Percentiles rank a stretch among this genome's conserved stretches.
Conservation (phyloP, 2,113 vertebrate genomes). For the Caloenas nicobarica region DNA sequence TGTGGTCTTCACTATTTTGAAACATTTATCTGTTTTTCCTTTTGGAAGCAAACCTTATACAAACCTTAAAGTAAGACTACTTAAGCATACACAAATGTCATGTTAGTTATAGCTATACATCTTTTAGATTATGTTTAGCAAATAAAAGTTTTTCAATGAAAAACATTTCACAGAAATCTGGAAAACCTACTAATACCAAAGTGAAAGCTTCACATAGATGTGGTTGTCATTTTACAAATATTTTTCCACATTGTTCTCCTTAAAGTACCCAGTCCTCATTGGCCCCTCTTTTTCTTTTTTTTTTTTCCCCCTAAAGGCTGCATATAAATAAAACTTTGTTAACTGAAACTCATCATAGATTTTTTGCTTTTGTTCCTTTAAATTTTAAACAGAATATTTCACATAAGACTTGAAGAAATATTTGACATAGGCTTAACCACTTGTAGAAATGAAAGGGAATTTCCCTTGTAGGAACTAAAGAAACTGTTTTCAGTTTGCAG, state of each 20-base stretch:
- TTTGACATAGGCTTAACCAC: background rate
- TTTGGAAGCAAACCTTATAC: background rate
- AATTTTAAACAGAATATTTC: background rate
- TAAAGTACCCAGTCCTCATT: too few relatives aligned
- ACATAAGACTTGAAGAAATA: background rate
- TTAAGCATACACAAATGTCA: background rate
- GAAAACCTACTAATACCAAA: background rate
- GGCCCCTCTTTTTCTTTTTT: too few relatives aligned
- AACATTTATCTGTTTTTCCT: background rate
- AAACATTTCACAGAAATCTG: background rate
- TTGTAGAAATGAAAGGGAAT: background rate
- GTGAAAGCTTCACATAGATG: background rate
- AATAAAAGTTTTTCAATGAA: background rate
- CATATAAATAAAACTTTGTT: background rate
- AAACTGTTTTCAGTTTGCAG: background rate
- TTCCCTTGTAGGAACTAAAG: background rate
- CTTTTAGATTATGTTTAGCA: background rate
- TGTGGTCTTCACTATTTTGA: background rate
- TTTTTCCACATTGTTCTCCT: background rate
- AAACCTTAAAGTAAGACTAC: background rate
- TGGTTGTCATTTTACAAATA: background rate
- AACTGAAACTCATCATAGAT: background rate
- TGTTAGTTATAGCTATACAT: background rate
- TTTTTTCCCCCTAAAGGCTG: too few relatives aligned
- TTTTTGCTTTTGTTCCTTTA: background rate